Conservation (phyloP, 2,888 invertebrate species). For the Pollenia griseotomentosa region DNA sequence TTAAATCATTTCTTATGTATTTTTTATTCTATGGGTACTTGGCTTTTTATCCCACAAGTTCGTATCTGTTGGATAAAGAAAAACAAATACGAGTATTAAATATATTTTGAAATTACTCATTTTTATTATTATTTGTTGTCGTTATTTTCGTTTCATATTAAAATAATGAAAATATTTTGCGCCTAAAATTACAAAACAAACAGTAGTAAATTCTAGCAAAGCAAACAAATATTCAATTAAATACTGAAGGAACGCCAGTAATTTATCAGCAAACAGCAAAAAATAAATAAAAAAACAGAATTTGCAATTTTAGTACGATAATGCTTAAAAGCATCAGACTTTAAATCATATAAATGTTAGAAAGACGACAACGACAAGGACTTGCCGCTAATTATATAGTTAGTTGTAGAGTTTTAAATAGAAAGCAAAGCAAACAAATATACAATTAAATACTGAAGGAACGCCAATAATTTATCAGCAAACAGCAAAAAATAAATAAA, state of each 20-base stretch:
- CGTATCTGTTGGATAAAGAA: neutral
- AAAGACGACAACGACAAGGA: neutral
- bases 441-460: neutral
- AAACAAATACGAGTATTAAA: neutral
- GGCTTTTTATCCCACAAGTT: no score
- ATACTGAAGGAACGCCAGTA: neutral
- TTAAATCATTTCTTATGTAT: no score
- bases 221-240: conserved; percentile 17
- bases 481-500: conserved; percentile 22
- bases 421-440: conserved; percentile 19
- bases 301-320: neutral
- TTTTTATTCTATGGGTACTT: no score
- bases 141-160: neutral
- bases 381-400: no score
- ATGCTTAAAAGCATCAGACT: neutral
- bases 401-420: no score
- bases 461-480: conserved; percentile 25
- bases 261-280: conserved; percentile 40
- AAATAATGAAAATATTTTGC: conserved; percentile 6
- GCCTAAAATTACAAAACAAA: conserved; percentile 46
- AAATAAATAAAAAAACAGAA: conserved; percentile 17
- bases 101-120: neutral
- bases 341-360: conserved; percentile 10
- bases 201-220: conserved; percentile 27
- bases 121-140: conserved; percentile 1